Evolutionary conservation across 2,797 vertebrate species (phyloP).

Genomic region (Notamacropus eugenii): DNA sequence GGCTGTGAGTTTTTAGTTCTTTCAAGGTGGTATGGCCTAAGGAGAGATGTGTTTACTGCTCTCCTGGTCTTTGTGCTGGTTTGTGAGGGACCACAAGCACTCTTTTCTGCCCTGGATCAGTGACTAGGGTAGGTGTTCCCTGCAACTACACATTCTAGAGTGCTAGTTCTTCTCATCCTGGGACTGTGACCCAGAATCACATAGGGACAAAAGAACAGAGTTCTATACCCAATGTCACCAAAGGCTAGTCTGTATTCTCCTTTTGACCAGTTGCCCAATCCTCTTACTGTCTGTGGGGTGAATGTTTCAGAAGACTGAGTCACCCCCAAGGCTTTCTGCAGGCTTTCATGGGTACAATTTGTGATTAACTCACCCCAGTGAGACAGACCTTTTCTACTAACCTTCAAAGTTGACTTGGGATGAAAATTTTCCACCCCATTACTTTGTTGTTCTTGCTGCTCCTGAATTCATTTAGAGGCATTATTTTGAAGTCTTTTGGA

Average conservation of each 20-base stretch:
- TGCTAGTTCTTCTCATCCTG: neutral
- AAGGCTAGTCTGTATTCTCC: neutral
- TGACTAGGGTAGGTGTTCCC: neutral
- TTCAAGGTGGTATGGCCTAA: neutral
- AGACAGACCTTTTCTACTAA: neutral
- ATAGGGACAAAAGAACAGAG: neutral
- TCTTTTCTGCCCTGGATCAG: neutral
- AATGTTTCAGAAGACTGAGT: neutral
- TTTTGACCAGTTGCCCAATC: neutral
- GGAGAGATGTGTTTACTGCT: neutral
- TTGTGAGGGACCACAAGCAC: neutral
- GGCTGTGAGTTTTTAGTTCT: neutral
- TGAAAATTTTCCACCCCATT: neutral
- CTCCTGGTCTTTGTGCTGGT: neutral
- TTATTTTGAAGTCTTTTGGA: neutral
- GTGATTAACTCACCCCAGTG: neutral
- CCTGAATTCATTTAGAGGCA: neutral
- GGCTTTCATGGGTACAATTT: neutral
- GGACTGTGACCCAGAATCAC: neutral
- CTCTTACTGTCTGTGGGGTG: neutral
- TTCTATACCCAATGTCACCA: neutral
- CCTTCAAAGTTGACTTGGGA: neutral
- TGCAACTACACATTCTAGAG: neutral
- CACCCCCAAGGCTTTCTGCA: neutral
- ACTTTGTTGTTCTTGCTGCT: neutral